Conservation (phyloP, 2,888 invertebrate genomes). For the Anoncus sp. region DNA sequence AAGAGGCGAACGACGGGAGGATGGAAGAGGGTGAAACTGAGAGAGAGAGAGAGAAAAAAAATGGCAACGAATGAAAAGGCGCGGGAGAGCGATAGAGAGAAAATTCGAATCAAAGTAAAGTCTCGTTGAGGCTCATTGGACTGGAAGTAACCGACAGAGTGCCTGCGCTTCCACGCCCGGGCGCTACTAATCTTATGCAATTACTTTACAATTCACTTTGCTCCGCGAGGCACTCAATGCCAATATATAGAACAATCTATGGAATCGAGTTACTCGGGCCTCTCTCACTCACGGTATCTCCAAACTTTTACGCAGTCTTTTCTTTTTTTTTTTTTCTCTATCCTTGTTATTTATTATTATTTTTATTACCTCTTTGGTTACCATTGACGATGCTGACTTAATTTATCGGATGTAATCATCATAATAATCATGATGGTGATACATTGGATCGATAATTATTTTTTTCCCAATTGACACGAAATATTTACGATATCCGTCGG, state of each 20-base stretch:
- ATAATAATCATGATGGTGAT: background rate
- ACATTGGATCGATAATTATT: background rate
- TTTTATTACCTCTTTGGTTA: conserved; percentile 14
- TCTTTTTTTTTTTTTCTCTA: conserved; percentile 18
- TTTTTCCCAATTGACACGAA: background rate
- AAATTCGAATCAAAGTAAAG: conserved; percentile 80
- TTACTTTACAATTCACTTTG: conserved; percentile 83
- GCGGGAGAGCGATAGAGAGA: conserved; percentile 42
- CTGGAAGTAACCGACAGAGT: conserved; percentile 83
- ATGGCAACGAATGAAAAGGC: conserved; percentile 25
- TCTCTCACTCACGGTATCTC: background rate
- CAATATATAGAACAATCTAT: conserved; percentile 78
- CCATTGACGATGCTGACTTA: background rate
- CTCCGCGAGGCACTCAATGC: conserved; percentile 79
- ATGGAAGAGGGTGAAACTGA: conserved; percentile 29
- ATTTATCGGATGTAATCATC: conserved; percentile 1
- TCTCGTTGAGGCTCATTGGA: conserved; percentile 81
- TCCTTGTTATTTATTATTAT: too few relatives aligned
- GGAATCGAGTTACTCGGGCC: conserved; percentile 78
- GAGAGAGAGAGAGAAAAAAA: conserved; percentile 40
- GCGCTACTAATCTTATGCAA: conserved; percentile 82
- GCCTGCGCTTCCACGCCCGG: conserved; percentile 77
- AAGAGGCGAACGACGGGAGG: conserved; percentile 32
- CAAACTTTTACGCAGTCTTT: conserved; percentile 35
- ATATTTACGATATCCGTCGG: background rate